Percentiles rank a stretch among this genome's conserved stretches.
These are phyloP conservation scores for Chaenocephalus aceratus DNA, from an alignment of 2,113 vertebrate species.

Conservation along the genomic window DNA sequence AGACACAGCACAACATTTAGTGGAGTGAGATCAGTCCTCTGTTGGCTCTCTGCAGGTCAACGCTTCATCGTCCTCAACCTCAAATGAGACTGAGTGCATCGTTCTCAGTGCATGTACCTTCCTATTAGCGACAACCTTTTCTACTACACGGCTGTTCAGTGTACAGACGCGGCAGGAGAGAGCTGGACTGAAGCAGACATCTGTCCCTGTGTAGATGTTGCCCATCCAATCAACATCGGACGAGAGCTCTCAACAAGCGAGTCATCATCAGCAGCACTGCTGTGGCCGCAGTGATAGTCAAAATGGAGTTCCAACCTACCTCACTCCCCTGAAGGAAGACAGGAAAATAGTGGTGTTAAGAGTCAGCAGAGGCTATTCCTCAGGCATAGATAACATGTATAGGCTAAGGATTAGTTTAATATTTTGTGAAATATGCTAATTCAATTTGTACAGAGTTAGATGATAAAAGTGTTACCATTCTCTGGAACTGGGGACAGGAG, in stretches of 20 bases:
- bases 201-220: constrained; percentile 56
- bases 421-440: constrained; percentile 8
- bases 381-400: constrained; percentile 1
- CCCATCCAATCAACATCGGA: constrained; percentile 74
- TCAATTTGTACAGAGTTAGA: constrained; percentile 16
- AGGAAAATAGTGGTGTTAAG: constrained; percentile 47
- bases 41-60: constrained; percentile 43
- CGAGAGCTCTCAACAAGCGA: constrained; percentile 74
- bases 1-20: constrained; percentile 54
- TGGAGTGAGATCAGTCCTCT: constrained; percentile 48
- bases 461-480: constrained; percentile 3
- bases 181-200: constrained; percentile 65
- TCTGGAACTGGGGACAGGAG: background rate
- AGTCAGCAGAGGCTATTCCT: background rate
- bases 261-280: constrained; percentile 78
- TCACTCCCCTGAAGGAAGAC: constrained; percentile 75
- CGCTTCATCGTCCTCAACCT: constrained; percentile 28
- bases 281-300: constrained; percentile 76
- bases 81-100: constrained; percentile 21
- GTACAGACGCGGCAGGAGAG: constrained; percentile 53
- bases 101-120: constrained; percentile 43
- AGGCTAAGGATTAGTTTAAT: background rate
- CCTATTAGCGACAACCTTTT: constrained; percentile 28
- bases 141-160: constrained; percentile 35
- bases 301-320: constrained; percentile 77